Base-by-base conservation (phyloP, 2,797 vertebrate genomes). In the Enteromius treurensis region DNA sequence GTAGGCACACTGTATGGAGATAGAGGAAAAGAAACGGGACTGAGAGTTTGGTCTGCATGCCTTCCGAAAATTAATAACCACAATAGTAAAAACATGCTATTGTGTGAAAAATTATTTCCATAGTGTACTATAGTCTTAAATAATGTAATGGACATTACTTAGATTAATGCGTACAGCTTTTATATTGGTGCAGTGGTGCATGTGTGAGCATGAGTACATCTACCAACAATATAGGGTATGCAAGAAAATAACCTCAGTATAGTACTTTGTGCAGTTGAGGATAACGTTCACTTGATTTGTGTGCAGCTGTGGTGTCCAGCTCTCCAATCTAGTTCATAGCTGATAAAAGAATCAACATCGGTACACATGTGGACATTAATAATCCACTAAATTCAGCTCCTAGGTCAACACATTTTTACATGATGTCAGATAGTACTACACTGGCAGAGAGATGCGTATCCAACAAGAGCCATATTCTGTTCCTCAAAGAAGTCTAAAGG, bases 1-100 rank as follows among this genome's bases (percentile, higher is more conserved):
- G 87, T 91, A 93, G 91, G 91, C 92, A 93, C 92, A 90, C 82
- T 90, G 88, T 86, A 90, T 90, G 86, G 86, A 90, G 82, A 89
- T 71, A 88, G 81, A 88, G 17, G 75, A 77, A 77, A 78, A 19
- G 40, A 77, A 81, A 79, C 84, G 86, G 86, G 77, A 76, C 47
- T 71, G 82, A 84, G 85, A 90, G 84, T 71, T 85, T 88, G 37
- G 53, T 91, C 81, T 88, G 81, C 91, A 92, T 92, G 87, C 91
- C 90, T 88, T 78, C 62, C 67, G 77, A 88, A 34, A 88, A 87
- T 80, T 7, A 90, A 88, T 23, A 26, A 34, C 58, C 68, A 49
- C 32, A 53, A 76, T 70, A 78, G 19, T 65, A 65, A 75, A 14
- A 88, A 86, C 91, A 91, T 91, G 91, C 92, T 84, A 83, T 78